A percentile compares a stretch with the other conserved stretches of the same genome.
Conservation (phyloP, 2,888 invertebrate genomes). For the Theretra japonica region DNA sequence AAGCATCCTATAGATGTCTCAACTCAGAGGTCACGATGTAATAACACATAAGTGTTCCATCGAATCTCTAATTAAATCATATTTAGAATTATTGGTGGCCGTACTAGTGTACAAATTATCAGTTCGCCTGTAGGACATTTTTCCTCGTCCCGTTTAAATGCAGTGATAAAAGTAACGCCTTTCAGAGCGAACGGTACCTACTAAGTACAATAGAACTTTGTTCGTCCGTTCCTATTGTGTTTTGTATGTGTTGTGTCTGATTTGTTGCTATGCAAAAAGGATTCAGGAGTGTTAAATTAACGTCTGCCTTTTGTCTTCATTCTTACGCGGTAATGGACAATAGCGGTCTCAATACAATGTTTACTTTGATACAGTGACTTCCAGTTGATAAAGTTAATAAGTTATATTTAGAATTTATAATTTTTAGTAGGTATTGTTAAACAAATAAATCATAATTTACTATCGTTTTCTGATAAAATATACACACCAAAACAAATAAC, state of each 20-base stretch:
- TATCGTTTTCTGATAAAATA: no score
- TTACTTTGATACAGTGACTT: no score
- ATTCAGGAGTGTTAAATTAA: neutral
- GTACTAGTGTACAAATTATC: slow-evolving; percentile 12
- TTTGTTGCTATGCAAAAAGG: neutral
- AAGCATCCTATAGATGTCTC: slow-evolving; percentile 19
- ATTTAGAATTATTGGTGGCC: slow-evolving; percentile 13
- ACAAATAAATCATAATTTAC: no score
- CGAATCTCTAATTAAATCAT: slow-evolving; percentile 24
- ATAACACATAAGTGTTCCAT: slow-evolving; percentile 17
- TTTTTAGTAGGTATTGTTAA: no score
- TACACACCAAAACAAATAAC: no score
- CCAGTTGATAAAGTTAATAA: no score
- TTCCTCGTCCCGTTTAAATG: slow-evolving; percentile 13
- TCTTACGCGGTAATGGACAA: neutral
- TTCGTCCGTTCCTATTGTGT: slow-evolving; percentile 2
- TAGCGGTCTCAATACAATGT: no score
- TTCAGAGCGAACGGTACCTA: slow-evolving; percentile 9
- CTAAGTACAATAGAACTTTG: neutral
- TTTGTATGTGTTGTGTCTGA: slow-evolving; percentile 3
- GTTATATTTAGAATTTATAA: no score
- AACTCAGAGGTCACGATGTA: slow-evolving; percentile 28
- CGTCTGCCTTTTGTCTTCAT: slow-evolving; percentile 1
- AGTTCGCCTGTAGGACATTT: slow-evolving; percentile 1
- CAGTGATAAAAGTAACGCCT: slow-evolving; percentile 13